phyloP scores from a whole-genome alignment of 2,113 vertebrate species.

The Aythya baeri region DNA sequence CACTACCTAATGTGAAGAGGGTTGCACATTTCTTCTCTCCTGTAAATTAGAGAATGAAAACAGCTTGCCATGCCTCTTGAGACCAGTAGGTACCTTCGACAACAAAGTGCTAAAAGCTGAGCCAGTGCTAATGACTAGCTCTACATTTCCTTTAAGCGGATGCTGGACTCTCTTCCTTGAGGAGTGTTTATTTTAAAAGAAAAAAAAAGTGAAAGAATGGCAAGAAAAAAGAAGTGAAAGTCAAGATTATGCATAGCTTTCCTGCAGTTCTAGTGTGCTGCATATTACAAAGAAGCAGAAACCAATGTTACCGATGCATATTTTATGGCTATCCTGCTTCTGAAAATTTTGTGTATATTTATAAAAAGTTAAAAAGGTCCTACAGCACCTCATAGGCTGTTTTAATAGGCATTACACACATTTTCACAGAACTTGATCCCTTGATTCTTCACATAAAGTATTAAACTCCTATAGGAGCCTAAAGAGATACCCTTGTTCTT shows the following conservation, averaged over 20 bases:
- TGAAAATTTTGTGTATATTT: background rate
- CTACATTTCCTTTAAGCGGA: background rate
- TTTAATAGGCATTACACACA: background rate
- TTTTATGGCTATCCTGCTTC: background rate
- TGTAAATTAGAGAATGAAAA: background rate
- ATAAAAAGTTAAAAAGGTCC: background rate
- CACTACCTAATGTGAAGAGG: background rate
- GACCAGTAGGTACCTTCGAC: conserved; percentile 3
- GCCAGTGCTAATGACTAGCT: conserved; percentile 17
- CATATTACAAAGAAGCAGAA: background rate
- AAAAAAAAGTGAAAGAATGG: background rate
- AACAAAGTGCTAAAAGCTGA: conserved; percentile 59
- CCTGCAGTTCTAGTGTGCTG: background rate
- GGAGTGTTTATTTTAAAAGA: background rate
- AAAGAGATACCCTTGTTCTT: background rate
- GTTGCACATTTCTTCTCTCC: background rate
- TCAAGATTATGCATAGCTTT: background rate
- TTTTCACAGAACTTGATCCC: background rate
- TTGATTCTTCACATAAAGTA: background rate
- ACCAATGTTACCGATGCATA: background rate
- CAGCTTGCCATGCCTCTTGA: background rate
- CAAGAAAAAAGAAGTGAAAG: background rate
- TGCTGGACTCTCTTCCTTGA: background rate
- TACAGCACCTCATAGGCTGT: conserved; percentile 9
- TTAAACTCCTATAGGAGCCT: background rate